Evolutionary conservation across 2,113 vertebrate genomes (phyloP).

Genomic region (Hippocampus mohnikei): DNA sequence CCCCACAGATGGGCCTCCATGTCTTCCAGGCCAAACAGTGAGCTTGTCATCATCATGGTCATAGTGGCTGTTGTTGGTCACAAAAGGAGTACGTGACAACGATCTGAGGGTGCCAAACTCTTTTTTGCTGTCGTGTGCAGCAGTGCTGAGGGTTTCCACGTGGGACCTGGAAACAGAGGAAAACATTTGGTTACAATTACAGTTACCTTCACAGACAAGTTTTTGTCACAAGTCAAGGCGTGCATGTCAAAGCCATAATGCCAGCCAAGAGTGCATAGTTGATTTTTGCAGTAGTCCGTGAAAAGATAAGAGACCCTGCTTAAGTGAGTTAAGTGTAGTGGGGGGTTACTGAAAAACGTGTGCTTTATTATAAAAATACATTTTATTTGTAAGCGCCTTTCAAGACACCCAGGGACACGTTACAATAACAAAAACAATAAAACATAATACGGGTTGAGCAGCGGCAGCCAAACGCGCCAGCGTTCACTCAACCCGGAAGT

Average conservation of each 20-base stretch:
- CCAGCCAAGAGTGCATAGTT: too few relatives aligned
- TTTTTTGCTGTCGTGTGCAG: slow-evolving; percentile 82
- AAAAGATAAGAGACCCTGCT: background rate
- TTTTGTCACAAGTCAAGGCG: background rate
- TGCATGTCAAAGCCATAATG: background rate
- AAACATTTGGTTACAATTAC: slow-evolving; percentile 10
- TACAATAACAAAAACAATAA: too few relatives aligned
- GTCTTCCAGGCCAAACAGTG: slow-evolving; percentile 88
- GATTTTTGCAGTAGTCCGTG: too few relatives aligned
- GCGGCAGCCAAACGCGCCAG: too few relatives aligned
- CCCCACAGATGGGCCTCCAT: slow-evolving; percentile 79
- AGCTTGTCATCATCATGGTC: slow-evolving; percentile 86
- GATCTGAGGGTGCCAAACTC: slow-evolving; percentile 56
- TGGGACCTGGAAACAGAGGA: slow-evolving; percentile 73
- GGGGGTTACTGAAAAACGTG: too few relatives aligned
- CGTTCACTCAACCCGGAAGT: too few relatives aligned
- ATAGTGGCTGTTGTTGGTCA: slow-evolving; percentile 75
- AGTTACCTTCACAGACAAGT: background rate
- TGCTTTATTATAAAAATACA: too few relatives aligned
- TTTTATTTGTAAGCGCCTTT: too few relatives aligned
- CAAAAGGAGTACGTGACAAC: slow-evolving; percentile 33
- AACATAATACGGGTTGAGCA: too few relatives aligned
- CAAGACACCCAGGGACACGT: too few relatives aligned
- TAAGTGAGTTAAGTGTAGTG: background rate
- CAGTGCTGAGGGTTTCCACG: slow-evolving; percentile 82